These are phyloP conservation scores for Girardinus metallicus DNA, from an alignment of 2,797 vertebrate genomes.

Conservation along the genomic window DNA sequence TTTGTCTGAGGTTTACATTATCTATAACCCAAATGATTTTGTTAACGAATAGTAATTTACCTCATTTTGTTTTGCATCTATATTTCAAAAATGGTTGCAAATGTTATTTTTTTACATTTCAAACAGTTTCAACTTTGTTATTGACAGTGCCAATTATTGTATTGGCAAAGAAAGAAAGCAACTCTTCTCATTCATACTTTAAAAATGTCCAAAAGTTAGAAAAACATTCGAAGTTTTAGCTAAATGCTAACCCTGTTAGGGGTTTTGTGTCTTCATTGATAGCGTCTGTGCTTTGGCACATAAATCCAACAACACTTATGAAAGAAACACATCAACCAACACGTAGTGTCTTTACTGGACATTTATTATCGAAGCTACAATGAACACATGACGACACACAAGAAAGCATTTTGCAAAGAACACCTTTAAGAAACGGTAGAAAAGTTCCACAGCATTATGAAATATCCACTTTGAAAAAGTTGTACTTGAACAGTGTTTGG, in stretches of 20 bases:
- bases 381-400: slow-evolving; percentile 46
- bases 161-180: too few species aligned
- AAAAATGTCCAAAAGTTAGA: too few species aligned
- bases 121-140: background rate
- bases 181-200: background rate
- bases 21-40: background rate
- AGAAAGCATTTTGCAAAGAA: slow-evolving; percentile 55
- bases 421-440: slow-evolving; percentile 72
- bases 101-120: background rate
- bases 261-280: background rate
- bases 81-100: background rate
- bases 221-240: background rate
- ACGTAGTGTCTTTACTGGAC: slow-evolving; percentile 31
- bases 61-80: background rate
- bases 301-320: background rate
- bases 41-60: background rate
- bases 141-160: too few species aligned
- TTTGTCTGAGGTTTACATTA: background rate
- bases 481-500: slow-evolving; percentile 37
- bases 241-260: background rate
- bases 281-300: background rate
- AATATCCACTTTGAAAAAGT: slow-evolving; percentile 55
- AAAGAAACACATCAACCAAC: slow-evolving; percentile 14
- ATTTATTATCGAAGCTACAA: slow-evolving; percentile 37
- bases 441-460: slow-evolving; percentile 70